Conservation (phyloP, 2,113 vertebrate species). For the Lichenostomus cassidix region DNA sequence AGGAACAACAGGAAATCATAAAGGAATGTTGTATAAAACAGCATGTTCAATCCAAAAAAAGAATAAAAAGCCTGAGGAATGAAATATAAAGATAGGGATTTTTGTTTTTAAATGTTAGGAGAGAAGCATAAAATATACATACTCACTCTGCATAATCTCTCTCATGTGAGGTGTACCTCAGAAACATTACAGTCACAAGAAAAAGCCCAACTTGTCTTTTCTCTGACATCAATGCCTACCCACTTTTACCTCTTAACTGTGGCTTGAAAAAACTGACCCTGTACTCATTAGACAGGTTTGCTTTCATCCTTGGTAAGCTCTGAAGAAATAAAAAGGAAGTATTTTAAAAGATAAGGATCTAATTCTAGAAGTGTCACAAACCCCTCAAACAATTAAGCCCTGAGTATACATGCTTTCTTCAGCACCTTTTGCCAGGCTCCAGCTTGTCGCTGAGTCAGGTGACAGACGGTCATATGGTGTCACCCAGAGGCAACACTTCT, state of each 20-base stretch:
- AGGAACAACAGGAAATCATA: neutral
- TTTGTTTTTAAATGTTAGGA: neutral
- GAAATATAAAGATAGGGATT: neutral
- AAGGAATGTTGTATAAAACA: neutral
- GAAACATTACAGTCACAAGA: neutral
- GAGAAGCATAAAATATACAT: neutral
- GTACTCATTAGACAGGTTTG: neutral
- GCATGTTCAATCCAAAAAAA: neutral
- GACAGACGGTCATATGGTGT: neutral
- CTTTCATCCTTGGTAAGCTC: neutral
- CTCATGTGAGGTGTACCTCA: neutral
- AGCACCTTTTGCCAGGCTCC: conserved; percentile 48
- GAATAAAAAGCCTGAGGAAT: neutral
- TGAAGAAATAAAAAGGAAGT: neutral
- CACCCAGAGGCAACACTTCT: conserved; percentile 17
- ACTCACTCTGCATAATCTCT: neutral
- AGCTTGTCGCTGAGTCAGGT: conserved; percentile 48
- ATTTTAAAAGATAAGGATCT: neutral
- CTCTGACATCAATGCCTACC: neutral
- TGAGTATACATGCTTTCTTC: neutral
- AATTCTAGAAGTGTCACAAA: neutral
- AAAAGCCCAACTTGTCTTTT: neutral
- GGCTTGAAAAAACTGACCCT: neutral
- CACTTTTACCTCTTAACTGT: neutral
- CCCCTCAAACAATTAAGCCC: neutral